phyloP scores from a whole-genome alignment of 2,888 invertebrate species.

The Drosophila fulvimacula region DNA sequence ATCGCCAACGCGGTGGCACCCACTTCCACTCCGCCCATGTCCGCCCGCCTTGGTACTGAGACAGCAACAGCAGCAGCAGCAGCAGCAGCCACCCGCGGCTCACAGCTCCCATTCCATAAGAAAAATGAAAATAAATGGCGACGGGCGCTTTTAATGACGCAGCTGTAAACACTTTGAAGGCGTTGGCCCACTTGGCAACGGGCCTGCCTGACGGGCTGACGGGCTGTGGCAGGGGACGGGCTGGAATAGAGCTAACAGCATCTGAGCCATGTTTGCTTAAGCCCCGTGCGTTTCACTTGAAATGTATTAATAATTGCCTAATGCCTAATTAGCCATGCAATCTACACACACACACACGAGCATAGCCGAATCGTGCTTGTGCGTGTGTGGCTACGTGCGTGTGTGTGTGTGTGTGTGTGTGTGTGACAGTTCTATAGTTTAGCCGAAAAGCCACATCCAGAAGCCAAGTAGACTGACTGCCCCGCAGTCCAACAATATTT shows the following conservation, averaged over 20 bases:
- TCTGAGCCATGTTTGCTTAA: conserved; percentile 50
- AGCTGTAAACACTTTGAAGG: conserved; percentile 74
- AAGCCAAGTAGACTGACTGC: conserved; percentile 14
- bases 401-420: conserved; percentile 12
- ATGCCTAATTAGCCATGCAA: conserved; percentile 74
- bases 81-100: conserved; percentile 15
- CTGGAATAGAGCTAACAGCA: conserved; percentile 18
- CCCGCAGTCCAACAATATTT: conserved; percentile 34
- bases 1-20: conserved; percentile 39
- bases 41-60: conserved; percentile 5
- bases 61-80: conserved; percentile 13
- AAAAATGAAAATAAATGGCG: conserved; percentile 64
- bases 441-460: conserved; percentile 15
- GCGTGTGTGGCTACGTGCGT: conserved; percentile 7
- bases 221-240: background rate
- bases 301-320: conserved; percentile 75
- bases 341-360: conserved; percentile 32
- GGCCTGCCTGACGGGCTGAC: background rate
- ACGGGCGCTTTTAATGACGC: conserved; percentile 72
- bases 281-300: conserved; percentile 37
- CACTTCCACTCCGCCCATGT: background rate
- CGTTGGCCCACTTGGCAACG: conserved; percentile 60
- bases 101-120: conserved; percentile 1
- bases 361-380: background rate
- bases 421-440: conserved; percentile 16